phyloP scores from a whole-genome alignment of 2,797 vertebrate genomes.

The Mus caroli region DNA sequence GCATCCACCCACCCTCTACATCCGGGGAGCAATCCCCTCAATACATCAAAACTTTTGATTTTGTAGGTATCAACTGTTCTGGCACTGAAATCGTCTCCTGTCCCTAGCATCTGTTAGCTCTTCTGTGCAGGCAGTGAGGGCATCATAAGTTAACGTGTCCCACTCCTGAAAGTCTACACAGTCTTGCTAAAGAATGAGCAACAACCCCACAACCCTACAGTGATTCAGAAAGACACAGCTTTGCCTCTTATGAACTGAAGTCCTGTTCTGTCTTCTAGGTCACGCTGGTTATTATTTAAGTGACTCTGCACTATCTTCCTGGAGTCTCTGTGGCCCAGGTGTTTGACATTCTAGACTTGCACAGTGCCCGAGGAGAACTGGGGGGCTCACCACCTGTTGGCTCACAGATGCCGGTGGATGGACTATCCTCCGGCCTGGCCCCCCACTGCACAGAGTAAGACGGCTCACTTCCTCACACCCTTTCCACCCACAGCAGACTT shows the following conservation, averaged over 20 bases:
- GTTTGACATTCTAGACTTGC: not conserved
- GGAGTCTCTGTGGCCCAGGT: not conserved
- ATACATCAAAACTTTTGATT: not conserved
- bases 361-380: not conserved
- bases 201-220: not conserved
- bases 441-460: not conserved
- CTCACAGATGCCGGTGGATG: not conserved
- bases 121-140: not conserved
- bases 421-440: accelerated
- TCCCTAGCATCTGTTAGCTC: not conserved
- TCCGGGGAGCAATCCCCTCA: not conserved
- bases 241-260: not conserved
- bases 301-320: not conserved
- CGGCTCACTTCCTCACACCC: not conserved
- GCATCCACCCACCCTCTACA: not conserved
- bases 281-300: not conserved
- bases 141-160: not conserved
- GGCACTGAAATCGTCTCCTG: not conserved
- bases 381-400: not conserved
- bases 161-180: not conserved
- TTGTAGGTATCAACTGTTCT: too few species aligned
- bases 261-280: not conserved
- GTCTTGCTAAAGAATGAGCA: not conserved
- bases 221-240: too few species aligned
- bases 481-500: too few species aligned